Conservation (phyloP, 2,113 vertebrate species). For the Hippocampus barbouri region DNA sequence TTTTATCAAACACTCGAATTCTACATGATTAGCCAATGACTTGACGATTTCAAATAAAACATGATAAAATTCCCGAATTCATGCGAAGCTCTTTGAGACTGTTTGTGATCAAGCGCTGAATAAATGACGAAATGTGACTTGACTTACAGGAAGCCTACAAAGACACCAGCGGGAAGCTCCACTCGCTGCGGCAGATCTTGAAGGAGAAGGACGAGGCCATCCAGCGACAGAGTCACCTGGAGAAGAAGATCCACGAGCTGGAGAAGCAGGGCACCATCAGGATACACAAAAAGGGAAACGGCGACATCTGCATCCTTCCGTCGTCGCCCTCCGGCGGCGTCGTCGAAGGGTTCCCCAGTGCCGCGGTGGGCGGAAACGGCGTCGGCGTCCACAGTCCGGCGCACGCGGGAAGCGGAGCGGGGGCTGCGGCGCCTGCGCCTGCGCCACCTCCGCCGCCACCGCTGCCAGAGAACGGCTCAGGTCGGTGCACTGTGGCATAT, state of each 20-base stretch:
- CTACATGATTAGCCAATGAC: no score
- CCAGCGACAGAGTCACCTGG: conserved; percentile 77
- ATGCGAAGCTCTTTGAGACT: no score
- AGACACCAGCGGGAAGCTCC: conserved; percentile 84
- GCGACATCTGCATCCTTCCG: conserved; percentile 71
- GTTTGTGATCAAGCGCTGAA: no score
- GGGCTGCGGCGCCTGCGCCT: conserved; percentile 40
- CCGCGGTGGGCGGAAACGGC: conserved; percentile 29
- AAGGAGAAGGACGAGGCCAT: conserved; percentile 94
- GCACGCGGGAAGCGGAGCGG: conserved; percentile 20
- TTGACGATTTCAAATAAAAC: no score
- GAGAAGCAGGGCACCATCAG: conserved; percentile 72
- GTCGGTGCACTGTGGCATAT: conserved; percentile 36
- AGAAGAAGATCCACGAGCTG: conserved; percentile 78
- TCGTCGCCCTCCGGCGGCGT: conserved; percentile 6
- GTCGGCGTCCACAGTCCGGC: conserved; percentile 24
- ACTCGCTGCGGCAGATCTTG: conserved; percentile 81
- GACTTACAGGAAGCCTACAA: conserved; percentile 51
- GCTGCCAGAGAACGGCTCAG: conserved; percentile 50
- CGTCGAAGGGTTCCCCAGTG: conserved; percentile 27
- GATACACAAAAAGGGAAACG: conserved; percentile 74
- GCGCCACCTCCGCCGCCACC: conserved; percentile 71
- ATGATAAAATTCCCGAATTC: no score
- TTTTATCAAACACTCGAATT: no score
- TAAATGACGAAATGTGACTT: no score